Base-by-base conservation (phyloP, 1,140 invertebrate genomes). In the Triops longicaudatus region DNA sequence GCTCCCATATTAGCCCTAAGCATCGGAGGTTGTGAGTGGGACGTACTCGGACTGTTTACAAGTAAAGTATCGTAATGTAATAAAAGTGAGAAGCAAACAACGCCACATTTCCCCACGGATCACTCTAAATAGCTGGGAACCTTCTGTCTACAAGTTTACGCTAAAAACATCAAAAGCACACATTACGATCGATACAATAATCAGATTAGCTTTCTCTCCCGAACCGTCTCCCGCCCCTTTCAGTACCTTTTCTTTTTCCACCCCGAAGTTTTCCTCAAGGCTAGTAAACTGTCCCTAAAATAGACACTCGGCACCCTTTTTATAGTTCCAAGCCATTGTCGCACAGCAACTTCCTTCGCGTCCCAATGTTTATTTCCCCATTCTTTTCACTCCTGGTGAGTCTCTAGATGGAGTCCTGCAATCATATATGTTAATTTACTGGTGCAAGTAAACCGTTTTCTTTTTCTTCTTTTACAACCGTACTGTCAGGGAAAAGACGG, bases 111-210 rank as follows among this genome's bases (percentile, higher is more conserved):
- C 50, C 50, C 50, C 14, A 63, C 14, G 50, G 50, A 63, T n/a
- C 50, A n/a, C 50, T 6, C 50, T 63, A 63, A 63, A 63, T 63
- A 14, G n/a, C 50, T 63, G 14, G 22, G 50, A n/a, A 63, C 17
- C 14, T 63, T n/a, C 50, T 63, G 31, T 37, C 31, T 37, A 37
- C 7, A 17, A 63, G 50, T 63, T 63, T 6, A 22, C 17, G n/a
- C 50, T 63, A 63, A 63, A 37, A n/a, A 63, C 50, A 63, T 63
- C 50, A 63, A 63, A 63, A 9, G 50, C 22, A 63, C 50, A 22
- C 50, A 63, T 63, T 63, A 63, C 50, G 50, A 22, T 63, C 50
- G 50, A 63, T 63, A 63, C 50, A 9, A 22, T 63, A 63, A 63
- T 63, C 50, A 63, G 7, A 63, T 63, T 63, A 14, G 14, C 50